These are phyloP conservation scores for Lagodon rhomboides DNA, from an alignment of 2,797 vertebrate species.

Conservation along the genomic window DNA sequence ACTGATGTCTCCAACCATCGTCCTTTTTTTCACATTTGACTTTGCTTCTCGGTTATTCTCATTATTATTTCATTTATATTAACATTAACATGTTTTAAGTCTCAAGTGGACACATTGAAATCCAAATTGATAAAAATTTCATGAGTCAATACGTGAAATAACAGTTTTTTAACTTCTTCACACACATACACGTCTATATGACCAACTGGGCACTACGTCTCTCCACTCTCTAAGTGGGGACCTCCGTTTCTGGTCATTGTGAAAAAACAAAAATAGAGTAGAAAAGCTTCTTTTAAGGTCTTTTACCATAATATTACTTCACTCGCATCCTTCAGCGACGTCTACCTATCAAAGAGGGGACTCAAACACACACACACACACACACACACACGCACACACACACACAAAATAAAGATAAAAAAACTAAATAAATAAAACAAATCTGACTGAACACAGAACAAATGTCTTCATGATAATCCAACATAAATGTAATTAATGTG, in stretches of 20 bases:
- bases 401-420: not conserved
- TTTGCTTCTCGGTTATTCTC: no score
- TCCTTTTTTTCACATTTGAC: not conserved
- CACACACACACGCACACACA: slow-evolving; percentile 6
- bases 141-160: not conserved
- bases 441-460: not conserved
- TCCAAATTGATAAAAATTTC: not conserved
- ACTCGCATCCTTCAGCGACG: no score
- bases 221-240: no score
- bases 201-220: no score
- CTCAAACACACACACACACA: not conserved
- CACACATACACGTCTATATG: not conserved
- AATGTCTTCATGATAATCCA: not conserved
- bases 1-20: not conserved
- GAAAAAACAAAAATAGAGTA: no score
- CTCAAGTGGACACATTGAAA: not conserved
- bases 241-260: no score
- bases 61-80: no score
- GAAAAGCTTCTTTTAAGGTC: no score
- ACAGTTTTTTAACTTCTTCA: not conserved
- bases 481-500: not conserved
- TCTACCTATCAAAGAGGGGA: no score
- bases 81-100: no score
- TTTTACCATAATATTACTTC: no score
- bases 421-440: not conserved